Evolutionary conservation across 2,888 invertebrate species (phyloP).

Genomic region (Fissipunctia ypsillon): DNA sequence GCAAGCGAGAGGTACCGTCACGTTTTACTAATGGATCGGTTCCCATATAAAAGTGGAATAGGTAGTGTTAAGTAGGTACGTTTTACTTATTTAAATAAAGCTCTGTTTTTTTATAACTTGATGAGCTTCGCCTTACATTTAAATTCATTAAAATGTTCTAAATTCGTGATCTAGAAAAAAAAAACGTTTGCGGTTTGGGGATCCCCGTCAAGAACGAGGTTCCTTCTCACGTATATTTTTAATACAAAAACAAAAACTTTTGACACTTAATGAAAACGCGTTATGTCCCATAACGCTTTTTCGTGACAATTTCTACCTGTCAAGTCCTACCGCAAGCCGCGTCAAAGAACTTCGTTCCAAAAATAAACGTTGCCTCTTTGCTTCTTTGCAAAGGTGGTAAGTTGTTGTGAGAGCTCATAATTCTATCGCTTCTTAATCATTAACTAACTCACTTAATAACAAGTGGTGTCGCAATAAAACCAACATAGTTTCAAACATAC

Average conservation of each 20-base stretch:
- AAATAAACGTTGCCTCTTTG: neutral
- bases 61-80: neutral
- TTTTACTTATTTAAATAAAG: slow-evolving; percentile 4
- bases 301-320: too few species aligned
- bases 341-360: too few species aligned
- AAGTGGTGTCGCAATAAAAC: slow-evolving; percentile 19
- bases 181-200: too few species aligned
- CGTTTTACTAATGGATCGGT: slow-evolving; percentile 66
- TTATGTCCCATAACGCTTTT: too few species aligned
- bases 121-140: neutral
- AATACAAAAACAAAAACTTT: too few species aligned
- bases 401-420: neutral
- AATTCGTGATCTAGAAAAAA: neutral
- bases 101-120: neutral
- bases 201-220: too few species aligned
- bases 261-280: too few species aligned
- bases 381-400: neutral
- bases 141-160: neutral
- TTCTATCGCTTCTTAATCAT: neutral
- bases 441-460: slow-evolving; percentile 10
- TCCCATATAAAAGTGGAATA: slow-evolving; percentile 35
- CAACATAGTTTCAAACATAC: slow-evolving; percentile 24
- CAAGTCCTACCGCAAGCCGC: too few species aligned
- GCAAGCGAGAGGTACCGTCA: slow-evolving; percentile 73
- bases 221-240: too few species aligned